Base-by-base conservation (phyloP, 2,113 vertebrate species). In the Scatophagus argus region DNA sequence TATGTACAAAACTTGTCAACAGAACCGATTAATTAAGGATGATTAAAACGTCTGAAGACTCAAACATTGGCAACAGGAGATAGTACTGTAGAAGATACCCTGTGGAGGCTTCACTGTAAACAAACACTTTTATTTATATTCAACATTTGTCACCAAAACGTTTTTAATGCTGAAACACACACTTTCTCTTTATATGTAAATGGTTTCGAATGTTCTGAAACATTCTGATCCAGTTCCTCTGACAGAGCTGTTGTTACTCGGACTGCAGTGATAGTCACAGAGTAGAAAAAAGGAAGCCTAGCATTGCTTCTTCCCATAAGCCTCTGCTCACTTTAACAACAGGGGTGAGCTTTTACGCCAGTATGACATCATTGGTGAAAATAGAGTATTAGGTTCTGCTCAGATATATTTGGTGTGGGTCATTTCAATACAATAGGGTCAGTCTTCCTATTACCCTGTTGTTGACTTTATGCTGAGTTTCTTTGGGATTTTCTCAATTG, bases 371-470 rank as follows among this genome's bases (percentile, higher is more conserved):
- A 72, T 75, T 4, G 34, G 31, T 54, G 58, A 83, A 77, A 87
- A 79, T 66, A 38, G 51, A 70, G 72, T 54, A 56, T 79, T 52
- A 55, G 63, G n/a, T 73, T 47, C 52, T 74, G 64, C 72, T 69
- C 60, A 43, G 75, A 79, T 72, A 68, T 69, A 80, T 82, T 66
- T 82, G 68, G 44, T 39, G 67, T 0, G 2, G 89, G 89, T 87
- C 80, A 76, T 88, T 87, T 79, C 67, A 85, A 88, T 87, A 66
- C 84, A 59, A 58, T 32, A 3, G 43, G 84, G 86, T 83, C 82
- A 86, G 79, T 44, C 62, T 83, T 78, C 66, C 82, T 59, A 87
- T 87, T 87, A 89, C 74, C 87, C 89, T 70, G 66, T 55, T 65
- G 71, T 78, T 82, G 85, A 83, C 75, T 80, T 71, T 31, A 70